These are phyloP conservation scores for Euplagia quadripunctaria DNA, from an alignment of 2,888 invertebrate genomes.

Conservation along the genomic window DNA sequence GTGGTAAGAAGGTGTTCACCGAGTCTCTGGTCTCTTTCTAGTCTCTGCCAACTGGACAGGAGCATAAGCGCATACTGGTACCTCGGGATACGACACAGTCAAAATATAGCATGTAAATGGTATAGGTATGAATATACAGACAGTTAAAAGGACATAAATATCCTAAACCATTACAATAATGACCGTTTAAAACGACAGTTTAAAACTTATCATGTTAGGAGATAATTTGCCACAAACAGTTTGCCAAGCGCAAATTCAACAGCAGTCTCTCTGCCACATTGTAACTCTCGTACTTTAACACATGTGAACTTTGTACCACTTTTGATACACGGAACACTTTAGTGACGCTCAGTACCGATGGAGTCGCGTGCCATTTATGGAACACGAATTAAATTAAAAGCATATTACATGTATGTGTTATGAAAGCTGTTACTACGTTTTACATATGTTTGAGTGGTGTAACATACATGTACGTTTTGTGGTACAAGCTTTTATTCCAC, in stretches of 20 bases:
- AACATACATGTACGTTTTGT: neutral
- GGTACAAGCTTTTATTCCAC: neutral
- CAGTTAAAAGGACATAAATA: too few relatives aligned
- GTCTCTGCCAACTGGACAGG: too few relatives aligned
- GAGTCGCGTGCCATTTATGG: neutral
- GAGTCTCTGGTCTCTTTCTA: too few relatives aligned
- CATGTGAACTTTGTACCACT: slow-evolving; percentile 18
- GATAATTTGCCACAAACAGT: slow-evolving; percentile 12
- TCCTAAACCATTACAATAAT: too few relatives aligned
- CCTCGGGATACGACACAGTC: too few relatives aligned
- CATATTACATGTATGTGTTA: slow-evolving; percentile 11
- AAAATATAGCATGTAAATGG: too few relatives aligned
- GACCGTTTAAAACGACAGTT: too few relatives aligned
- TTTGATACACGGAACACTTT: slow-evolving; percentile 14
- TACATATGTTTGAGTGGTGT: slow-evolving; percentile 7
- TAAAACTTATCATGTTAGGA: too few relatives aligned
- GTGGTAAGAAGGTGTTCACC: too few relatives aligned
- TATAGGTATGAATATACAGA: too few relatives aligned
- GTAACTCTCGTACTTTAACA: slow-evolving; percentile 9
- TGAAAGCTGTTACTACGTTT: slow-evolving; percentile 19
- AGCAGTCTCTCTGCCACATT: neutral
- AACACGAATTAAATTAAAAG: slow-evolving; percentile 12
- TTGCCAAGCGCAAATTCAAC: slow-evolving; percentile 1
- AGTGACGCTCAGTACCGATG: slow-evolving; percentile 5
- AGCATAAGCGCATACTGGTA: too few relatives aligned